Percentiles rank a stretch among this genome's conserved stretches.
Evolutionary conservation across 2,888 invertebrate genomes (phyloP).

Genomic region (Pantelozetes paolii): DNA sequence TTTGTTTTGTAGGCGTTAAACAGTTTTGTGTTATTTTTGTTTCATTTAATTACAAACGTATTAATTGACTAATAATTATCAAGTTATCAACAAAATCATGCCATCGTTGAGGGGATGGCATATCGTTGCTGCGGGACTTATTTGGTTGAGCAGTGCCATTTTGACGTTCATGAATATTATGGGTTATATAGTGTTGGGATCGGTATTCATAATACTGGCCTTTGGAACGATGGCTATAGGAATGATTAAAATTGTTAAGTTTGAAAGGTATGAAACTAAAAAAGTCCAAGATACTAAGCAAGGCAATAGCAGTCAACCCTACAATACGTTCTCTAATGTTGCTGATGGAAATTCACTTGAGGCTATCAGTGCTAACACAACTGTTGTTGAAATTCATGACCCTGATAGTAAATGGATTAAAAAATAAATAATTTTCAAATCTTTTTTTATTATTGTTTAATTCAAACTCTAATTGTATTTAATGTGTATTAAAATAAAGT

Average conservation of each 20-base stretch:
- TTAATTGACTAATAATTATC: no score
- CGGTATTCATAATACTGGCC: neutral
- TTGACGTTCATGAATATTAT: neutral
- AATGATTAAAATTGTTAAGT: conserved; percentile 4
- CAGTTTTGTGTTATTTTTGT: neutral
- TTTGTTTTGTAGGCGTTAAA: conserved; percentile 3
- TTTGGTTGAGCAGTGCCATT: neutral
- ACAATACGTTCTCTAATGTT: no score
- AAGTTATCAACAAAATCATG: no score
- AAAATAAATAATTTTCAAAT: no score
- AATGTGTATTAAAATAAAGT: no score
- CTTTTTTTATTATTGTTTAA: no score
- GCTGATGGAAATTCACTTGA: no score
- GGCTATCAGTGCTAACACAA: no score
- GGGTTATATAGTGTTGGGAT: neutral
- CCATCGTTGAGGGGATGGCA: neutral
- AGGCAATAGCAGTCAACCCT: neutral
- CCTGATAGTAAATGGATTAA: no score
- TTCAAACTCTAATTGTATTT: no score
- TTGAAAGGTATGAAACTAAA: neutral
- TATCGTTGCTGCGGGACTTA: neutral
- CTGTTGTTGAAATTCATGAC: no score
- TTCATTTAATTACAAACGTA: neutral
- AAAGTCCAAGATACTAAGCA: neutral
- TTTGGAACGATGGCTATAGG: neutral